phyloP scores from a whole-genome alignment of 2,888 invertebrate species.

The Limnephilus rhombicus region DNA sequence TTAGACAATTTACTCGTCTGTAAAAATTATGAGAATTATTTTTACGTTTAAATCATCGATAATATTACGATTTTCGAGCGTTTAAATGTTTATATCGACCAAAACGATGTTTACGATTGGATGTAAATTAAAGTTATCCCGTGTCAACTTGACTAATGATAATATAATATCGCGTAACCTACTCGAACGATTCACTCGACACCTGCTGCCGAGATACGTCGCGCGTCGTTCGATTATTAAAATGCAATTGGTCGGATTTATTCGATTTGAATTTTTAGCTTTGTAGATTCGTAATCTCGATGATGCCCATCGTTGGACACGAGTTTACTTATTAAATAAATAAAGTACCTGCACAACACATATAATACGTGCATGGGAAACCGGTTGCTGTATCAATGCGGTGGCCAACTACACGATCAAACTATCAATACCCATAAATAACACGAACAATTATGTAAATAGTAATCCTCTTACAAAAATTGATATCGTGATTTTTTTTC shows the following conservation, averaged over 20 bases:
- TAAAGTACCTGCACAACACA: background rate
- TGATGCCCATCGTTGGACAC: background rate
- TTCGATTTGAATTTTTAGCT: background rate
- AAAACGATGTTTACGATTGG: background rate
- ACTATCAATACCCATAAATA: background rate
- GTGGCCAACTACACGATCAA: background rate
- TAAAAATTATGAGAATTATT: background rate
- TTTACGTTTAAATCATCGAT: too few relatives aligned
- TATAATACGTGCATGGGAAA: background rate
- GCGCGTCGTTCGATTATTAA: background rate
- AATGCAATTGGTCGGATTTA: background rate
- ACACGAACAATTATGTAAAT: background rate
- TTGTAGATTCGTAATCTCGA: background rate
- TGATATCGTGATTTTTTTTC: background rate
- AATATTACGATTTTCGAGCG: too few relatives aligned
- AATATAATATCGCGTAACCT: background rate
- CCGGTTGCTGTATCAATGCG: background rate
- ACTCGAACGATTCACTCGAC: background rate
- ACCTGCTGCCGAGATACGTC: background rate
- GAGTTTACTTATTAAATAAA: background rate
- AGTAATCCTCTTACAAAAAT: background rate
- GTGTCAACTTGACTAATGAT: background rate
- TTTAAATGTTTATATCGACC: background rate
- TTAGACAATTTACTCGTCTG: background rate
- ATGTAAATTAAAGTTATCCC: background rate